Conservation (phyloP, 1,140 invertebrate genomes). For the Pollicipes pollicipes region DNA sequence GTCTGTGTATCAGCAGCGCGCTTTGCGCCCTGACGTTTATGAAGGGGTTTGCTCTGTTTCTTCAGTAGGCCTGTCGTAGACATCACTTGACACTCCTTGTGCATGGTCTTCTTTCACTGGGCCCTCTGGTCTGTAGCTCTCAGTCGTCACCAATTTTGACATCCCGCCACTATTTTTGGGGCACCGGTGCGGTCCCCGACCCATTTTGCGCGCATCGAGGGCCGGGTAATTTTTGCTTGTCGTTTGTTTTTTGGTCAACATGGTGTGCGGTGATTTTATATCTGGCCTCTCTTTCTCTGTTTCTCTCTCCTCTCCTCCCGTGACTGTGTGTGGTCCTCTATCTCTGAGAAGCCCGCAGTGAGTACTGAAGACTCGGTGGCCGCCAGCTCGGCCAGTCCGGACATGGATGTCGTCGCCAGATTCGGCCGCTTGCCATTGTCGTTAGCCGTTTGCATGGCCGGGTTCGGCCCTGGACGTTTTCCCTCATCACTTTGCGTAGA, state of each 20-base stretch:
- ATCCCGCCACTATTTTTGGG: neutral
- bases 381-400: too few relatives aligned
- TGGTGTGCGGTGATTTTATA: neutral
- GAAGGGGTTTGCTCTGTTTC: neutral
- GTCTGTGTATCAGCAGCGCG: too few relatives aligned
- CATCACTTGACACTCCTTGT: neutral
- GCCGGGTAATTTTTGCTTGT: neutral
- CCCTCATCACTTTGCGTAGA: neutral
- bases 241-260: neutral
- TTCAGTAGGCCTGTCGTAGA: neutral
- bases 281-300: neutral
- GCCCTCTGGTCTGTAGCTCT: neutral
- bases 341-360: neutral
- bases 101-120: neutral
- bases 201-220: neutral
- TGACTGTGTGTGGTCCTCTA: neutral
- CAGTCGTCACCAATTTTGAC: neutral
- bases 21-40: too few relatives aligned
- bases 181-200: neutral
- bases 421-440: neutral
- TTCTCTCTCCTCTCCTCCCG: neutral
- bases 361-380: neutral
- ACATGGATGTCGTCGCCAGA: neutral
- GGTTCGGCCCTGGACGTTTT: neutral
- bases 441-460: neutral